phyloP scores from a whole-genome alignment of 2,888 invertebrate genomes.

The Lottia scabra region DNA sequence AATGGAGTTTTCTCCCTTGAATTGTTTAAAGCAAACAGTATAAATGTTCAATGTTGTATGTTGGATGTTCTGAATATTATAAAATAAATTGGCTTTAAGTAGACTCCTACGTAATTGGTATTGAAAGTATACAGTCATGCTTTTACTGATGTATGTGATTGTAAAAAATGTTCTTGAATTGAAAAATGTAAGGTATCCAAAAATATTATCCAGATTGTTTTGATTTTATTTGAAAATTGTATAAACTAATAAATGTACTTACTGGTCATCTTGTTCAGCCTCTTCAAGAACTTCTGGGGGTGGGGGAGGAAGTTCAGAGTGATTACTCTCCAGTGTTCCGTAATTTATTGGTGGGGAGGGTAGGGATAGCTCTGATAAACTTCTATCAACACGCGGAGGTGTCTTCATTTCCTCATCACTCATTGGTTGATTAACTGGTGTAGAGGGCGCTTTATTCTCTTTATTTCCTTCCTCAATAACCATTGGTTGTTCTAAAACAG shows the following conservation, averaged over 20 bases:
- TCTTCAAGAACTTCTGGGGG: constrained; percentile 30
- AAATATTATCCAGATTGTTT: no score
- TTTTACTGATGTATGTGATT: no score
- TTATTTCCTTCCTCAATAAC: constrained; percentile 18
- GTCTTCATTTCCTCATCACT: neutral
- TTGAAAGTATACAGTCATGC: no score
- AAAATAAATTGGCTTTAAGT: no score
- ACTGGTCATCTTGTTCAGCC: constrained; percentile 19
- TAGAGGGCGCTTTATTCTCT: constrained; percentile 10
- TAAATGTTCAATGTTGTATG: no score
- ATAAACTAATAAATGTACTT: neutral
- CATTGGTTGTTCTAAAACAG: neutral
- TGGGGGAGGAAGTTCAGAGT: constrained; percentile 35
- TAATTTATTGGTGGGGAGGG: constrained; percentile 20
- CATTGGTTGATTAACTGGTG: neutral
- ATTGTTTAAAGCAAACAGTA: no score
- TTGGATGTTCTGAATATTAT: no score
- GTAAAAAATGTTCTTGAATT: no score
- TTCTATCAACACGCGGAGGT: constrained; percentile 9
- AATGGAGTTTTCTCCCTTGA: no score
- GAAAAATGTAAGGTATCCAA: no score
- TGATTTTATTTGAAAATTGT: no score
- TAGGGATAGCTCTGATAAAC: constrained; percentile 17
- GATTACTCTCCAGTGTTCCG: neutral
- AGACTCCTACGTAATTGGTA: no score